Evolutionary conservation across 1,140 invertebrate species (phyloP).

Genomic region (Goniozus legneri): DNA sequence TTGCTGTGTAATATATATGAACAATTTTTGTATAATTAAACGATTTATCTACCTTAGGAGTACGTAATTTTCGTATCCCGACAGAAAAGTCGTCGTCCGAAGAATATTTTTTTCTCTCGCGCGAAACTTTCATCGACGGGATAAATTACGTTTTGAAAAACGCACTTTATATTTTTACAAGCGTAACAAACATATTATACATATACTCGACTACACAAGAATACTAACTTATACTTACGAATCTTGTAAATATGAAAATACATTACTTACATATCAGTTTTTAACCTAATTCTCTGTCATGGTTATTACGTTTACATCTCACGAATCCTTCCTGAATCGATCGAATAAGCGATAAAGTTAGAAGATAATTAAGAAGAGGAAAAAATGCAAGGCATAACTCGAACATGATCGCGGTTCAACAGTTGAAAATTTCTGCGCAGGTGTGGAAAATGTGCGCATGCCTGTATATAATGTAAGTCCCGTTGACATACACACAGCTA

Average conservation of each 20-base stretch:
- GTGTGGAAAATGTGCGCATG: conserved; percentile 18
- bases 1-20: neutral
- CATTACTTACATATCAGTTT: conserved; percentile 32
- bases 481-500: conserved; percentile 9
- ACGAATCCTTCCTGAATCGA: neutral
- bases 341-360: neutral
- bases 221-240: conserved; percentile 21
- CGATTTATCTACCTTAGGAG: neutral
- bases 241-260: conserved; percentile 34
- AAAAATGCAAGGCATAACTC: neutral
- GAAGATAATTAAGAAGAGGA: neutral
- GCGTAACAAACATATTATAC: conserved; percentile 21
- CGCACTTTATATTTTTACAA: conserved; percentile 38
- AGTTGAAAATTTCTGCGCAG: neutral
- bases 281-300: conserved; percentile 18
- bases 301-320: neutral
- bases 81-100: no score
- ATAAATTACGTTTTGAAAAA: conserved; percentile 29
- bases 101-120: no score
- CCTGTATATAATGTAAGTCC: conserved; percentile 11
- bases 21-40: neutral
- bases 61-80: neutral
- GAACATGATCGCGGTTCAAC: neutral
- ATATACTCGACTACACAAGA: conserved; percentile 22
- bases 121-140: no score